These are phyloP conservation scores for Tretioscincus oriximinensis DNA, from an alignment of 2,113 vertebrate genomes.

Conservation along the genomic window DNA sequence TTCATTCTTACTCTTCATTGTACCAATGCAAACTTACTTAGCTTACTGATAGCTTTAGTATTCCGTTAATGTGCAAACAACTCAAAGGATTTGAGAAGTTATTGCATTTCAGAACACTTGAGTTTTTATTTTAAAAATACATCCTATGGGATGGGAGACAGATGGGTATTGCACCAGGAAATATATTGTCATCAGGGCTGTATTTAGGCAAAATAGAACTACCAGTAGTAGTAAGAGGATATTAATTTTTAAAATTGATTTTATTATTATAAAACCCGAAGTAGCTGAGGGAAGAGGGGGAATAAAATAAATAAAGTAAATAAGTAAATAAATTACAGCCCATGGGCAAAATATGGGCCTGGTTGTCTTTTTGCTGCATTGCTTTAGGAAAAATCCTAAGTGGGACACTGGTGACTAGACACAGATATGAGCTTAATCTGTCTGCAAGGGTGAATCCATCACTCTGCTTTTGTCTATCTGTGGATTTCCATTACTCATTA, in stretches of 20 bases:
- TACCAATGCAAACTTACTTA: not conserved
- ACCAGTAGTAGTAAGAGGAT: no score
- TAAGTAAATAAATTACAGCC: no score
- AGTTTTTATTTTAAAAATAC: conserved; percentile 2
- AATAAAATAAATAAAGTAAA: no score
- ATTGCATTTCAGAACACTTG: not conserved
- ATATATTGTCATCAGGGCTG: not conserved
- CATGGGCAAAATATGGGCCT: no score
- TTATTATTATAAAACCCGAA: no score
- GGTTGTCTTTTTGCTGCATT: no score
- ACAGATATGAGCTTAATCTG: not conserved
- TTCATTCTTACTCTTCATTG: not conserved
- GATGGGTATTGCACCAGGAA: not conserved
- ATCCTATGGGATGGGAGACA: not conserved
- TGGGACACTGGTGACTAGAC: not conserved
- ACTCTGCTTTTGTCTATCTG: not conserved
- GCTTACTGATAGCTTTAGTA: not conserved
- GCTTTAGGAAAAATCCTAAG: not conserved
- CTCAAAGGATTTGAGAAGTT: not conserved
- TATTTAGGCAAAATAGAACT: no score
- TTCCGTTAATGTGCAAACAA: not conserved
- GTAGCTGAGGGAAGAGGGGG: no score
- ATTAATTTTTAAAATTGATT: no score
- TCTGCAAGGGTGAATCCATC: not conserved
- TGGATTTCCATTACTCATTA: not conserved